Percentiles rank a stretch among this genome's conserved stretches.
Evolutionary conservation across 2,113 vertebrate genomes (phyloP).

Genomic region (Heterocephalus glaber): DNA sequence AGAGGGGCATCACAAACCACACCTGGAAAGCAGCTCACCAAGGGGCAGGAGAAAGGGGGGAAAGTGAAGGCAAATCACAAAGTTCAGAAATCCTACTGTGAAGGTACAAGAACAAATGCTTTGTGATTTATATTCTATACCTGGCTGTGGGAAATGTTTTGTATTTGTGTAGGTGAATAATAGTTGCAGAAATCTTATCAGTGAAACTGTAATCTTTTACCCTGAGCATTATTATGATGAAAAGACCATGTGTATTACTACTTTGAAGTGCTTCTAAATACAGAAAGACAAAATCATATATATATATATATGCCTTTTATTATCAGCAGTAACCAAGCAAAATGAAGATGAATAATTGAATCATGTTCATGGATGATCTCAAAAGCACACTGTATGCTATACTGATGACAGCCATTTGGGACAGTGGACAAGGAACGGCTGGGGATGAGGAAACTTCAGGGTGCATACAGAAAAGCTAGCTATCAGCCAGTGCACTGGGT

Average conservation of each 20-base stretch:
- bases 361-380: neutral
- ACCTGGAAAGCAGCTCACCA: conserved; percentile 34
- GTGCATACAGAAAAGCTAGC: neutral
- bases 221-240: neutral
- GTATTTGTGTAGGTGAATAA: neutral
- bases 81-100: conserved; percentile 62
- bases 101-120: neutral
- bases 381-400: neutral
- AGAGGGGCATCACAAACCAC: conserved; percentile 21
- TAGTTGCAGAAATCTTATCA: neutral
- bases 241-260: neutral
- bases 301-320: neutral
- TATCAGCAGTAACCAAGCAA: conserved; percentile 25
- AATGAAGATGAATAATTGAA: neutral
- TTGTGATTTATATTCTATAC: conserved; percentile 54
- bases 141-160: neutral
- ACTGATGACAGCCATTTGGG: neutral
- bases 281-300: neutral
- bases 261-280: conserved; percentile 30
- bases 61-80: conserved; percentile 38
- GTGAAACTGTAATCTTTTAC: neutral
- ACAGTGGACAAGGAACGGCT: rapidly evolving
- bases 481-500: neutral
- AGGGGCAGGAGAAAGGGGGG: neutral
- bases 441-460: neutral